A percentile compares a stretch with the other conserved stretches of the same genome.
Conservation (phyloP, 2,888 invertebrate genomes). For the Oxycera nigricornis region DNA sequence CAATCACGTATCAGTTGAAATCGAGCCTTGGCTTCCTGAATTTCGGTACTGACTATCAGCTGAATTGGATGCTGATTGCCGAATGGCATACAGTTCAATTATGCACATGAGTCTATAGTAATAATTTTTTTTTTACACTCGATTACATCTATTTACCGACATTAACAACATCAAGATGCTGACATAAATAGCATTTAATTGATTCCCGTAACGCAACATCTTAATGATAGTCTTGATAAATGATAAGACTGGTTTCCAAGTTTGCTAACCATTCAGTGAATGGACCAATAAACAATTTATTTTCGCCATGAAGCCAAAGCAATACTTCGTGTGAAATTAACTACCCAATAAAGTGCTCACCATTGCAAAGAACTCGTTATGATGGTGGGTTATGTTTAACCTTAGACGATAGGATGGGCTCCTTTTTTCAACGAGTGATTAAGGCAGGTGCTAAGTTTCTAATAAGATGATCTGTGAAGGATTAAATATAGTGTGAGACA, state of each 20-base stretch:
- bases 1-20: too few species aligned
- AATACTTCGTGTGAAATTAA: conserved; percentile 14
- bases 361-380: neutral
- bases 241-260: neutral
- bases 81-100: too few species aligned
- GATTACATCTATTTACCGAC: neutral
- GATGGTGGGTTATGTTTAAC: neutral
- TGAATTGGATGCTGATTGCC: too few species aligned
- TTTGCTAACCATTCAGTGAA: neutral
- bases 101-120: too few species aligned
- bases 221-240: neutral
- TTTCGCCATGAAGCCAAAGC: conserved; percentile 5
- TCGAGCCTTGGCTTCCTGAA: too few species aligned
- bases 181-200: neutral
- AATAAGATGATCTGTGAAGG: too few species aligned
- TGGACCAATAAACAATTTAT: conserved; percentile 16
- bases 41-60: too few species aligned
- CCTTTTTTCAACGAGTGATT: too few species aligned
- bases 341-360: conserved; percentile 17
- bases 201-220: neutral
- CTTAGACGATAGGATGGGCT: too few species aligned
- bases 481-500: too few species aligned
- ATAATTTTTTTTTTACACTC: neutral
- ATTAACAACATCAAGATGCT: neutral
- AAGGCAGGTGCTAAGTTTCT: too few species aligned